Evolutionary conservation across 2,888 invertebrate genomes (phyloP).

Genomic region (Rambutsinella grinnellia): DNA sequence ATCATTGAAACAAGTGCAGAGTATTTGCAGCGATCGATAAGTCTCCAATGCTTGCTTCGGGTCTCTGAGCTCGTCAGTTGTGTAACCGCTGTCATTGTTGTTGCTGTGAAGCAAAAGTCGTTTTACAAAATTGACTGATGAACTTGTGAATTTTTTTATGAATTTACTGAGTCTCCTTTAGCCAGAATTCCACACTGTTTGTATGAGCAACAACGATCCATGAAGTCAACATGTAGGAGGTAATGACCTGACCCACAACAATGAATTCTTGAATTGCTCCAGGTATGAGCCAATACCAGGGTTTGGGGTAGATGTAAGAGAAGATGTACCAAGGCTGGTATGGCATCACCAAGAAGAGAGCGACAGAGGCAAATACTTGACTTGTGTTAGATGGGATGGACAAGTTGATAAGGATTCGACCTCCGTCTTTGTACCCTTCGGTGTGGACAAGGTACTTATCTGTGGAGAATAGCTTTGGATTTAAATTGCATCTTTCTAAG

Average conservation of each 20-base stretch:
- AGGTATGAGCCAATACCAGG: conserved; percentile 52
- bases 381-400: conserved; percentile 31
- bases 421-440: conserved; percentile 36
- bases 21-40: conserved; percentile 42
- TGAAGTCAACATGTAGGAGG: conserved; percentile 13
- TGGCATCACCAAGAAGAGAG: conserved; percentile 31
- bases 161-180: conserved; percentile 14
- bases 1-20: conserved; percentile 41
- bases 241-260: conserved; percentile 37
- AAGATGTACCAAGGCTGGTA: conserved; percentile 49
- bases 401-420: conserved; percentile 37
- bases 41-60: conserved; percentile 21
- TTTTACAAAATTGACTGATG: no score
- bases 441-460: conserved; percentile 35
- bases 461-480: neutral
- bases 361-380: conserved; percentile 44
- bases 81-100: conserved; percentile 36
- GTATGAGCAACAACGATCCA: conserved; percentile 51
- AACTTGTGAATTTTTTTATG: no score
- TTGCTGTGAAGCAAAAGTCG: conserved; percentile 33
- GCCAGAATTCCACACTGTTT: conserved; percentile 16
- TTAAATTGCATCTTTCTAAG: neutral
- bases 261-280: conserved; percentile 53
- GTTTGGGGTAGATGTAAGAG: conserved; percentile 32
- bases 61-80: conserved; percentile 29